These are phyloP conservation scores for Spermophilus dauricus DNA, from an alignment of 2,113 vertebrate genomes.

Conservation along the genomic window DNA sequence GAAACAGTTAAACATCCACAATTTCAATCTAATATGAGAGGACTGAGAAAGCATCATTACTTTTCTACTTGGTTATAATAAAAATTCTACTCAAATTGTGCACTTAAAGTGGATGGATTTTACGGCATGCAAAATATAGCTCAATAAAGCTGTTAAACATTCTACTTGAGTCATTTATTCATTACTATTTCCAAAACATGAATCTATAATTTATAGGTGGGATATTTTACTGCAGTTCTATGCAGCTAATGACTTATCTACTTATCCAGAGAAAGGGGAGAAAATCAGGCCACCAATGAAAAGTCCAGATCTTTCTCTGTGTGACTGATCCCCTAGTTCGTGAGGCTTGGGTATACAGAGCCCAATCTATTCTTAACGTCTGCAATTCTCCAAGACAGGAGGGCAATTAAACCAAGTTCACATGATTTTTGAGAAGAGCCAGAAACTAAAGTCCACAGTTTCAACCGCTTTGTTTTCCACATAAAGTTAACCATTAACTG, in stretches of 20 bases:
- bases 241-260: neutral
- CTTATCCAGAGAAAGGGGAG: neutral
- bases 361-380: neutral
- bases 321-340: neutral
- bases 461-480: neutral
- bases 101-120: constrained; percentile 8
- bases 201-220: constrained; percentile 11
- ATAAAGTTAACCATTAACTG: constrained; percentile 69
- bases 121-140: constrained; percentile 8
- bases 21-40: neutral
- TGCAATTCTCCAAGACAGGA: constrained; percentile 3
- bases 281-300: neutral
- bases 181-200: constrained; percentile 43
- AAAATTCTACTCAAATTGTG: constrained; percentile 21
- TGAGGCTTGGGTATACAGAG: neutral
- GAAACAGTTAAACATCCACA: constrained; percentile 2
- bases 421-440: neutral
- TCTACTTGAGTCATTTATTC: constrained; percentile 11
- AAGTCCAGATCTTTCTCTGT: neutral
- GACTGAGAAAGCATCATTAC: neutral
- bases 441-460: constrained; percentile 64
- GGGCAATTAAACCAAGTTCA: constrained; percentile 45
- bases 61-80: constrained; percentile 43
- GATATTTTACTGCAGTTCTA: neutral
- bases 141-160: constrained; percentile 46